Base-by-base conservation (phyloP, 2,888 invertebrate species). In the Phalangium opilio region DNA sequence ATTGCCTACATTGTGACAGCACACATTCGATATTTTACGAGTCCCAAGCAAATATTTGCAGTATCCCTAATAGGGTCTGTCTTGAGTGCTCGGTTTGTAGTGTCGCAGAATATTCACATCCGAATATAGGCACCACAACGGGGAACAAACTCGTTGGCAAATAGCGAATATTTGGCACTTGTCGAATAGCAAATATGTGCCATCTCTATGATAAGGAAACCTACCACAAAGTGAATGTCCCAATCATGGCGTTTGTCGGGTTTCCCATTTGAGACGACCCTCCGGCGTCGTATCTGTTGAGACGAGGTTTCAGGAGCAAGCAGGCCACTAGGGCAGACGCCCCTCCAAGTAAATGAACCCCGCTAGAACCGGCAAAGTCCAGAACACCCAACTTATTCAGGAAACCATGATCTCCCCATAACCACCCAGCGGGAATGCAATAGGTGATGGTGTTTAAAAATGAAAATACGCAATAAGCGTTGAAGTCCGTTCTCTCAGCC, bases 331-430 rank as follows among this genome's bases (percentile, higher is more conserved):
- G 77, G 0, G 87, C 87, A 58, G 80, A 74, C 41, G 66, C 60
- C 20, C 75, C 76, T 12, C 65, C 65, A 8, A 45, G 80, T 41
- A 90, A 72, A 69, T 91, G 90, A 1, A 91, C 90, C 3, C 86
- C 81, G 4, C 62, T 86, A 7, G 84, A 84, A 3, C 91, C 90
- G 0, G 90, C 91, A 45, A 91, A 87, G 63, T 91, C 91, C 1
- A 91, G 83, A 2, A 79, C 85, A 0, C 90, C 90, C 59, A 90
- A 61, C 49, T 75, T 72, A 58, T 80, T 78, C 7, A 90, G 72
- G 66, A 89, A 90, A 0, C 89, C 90, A 32, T 53, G 55, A n/a
- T 52, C 50, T 10, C 52, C 50, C 54, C 52, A 56, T 33, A 57
- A 50, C 64, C 64, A 64, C 47, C 62, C 61, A 1, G 90, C 90